These are phyloP conservation scores for Drosophila parabipectinata DNA, from an alignment of 1,140 invertebrate species.

Conservation along the genomic window DNA sequence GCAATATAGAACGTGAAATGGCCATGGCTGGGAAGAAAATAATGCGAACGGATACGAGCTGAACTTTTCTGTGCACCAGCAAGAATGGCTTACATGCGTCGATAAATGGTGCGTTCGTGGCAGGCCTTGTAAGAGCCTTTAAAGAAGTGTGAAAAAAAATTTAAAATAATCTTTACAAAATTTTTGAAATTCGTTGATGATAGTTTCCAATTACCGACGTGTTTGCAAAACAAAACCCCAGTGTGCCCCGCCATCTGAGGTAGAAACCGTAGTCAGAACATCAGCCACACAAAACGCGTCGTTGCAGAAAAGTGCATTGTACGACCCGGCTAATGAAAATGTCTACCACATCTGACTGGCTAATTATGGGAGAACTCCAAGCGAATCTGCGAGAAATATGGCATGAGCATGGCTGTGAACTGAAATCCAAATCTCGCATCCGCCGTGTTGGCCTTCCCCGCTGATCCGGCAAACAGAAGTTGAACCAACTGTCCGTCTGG, in stretches of 20 bases:
- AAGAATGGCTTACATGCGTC: constrained; percentile 9
- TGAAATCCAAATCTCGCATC: constrained; percentile 25
- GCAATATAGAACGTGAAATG: not conserved
- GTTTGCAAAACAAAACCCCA: not conserved
- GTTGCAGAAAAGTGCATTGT: constrained; percentile 1
- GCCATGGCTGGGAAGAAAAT: not conserved
- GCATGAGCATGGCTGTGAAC: not conserved
- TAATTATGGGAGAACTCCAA: constrained; percentile 15
- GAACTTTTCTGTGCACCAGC: constrained; percentile 1
- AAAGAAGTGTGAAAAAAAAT: too few species aligned
- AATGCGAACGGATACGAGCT: not conserved
- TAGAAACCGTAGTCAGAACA: not conserved
- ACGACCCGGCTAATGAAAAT: constrained; percentile 29
- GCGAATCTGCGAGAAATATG: constrained; percentile 23
- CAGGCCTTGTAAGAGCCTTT: not conserved
- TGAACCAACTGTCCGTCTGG: not conserved
- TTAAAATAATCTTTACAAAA: not conserved
- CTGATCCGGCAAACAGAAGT: constrained; percentile 6
- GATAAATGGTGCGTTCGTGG: constrained; percentile 18
- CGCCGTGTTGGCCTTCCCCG: not conserved
- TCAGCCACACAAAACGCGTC: not conserved
- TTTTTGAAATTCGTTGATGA: not conserved
- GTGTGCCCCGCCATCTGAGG: not conserved
- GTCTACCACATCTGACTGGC: constrained; percentile 37
- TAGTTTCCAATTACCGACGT: not conserved